Evolutionary conservation across 1,140 invertebrate genomes (phyloP), one percentile per base, ranked within the genome.

Genomic region (Belonocnema kinseyi): DNA sequence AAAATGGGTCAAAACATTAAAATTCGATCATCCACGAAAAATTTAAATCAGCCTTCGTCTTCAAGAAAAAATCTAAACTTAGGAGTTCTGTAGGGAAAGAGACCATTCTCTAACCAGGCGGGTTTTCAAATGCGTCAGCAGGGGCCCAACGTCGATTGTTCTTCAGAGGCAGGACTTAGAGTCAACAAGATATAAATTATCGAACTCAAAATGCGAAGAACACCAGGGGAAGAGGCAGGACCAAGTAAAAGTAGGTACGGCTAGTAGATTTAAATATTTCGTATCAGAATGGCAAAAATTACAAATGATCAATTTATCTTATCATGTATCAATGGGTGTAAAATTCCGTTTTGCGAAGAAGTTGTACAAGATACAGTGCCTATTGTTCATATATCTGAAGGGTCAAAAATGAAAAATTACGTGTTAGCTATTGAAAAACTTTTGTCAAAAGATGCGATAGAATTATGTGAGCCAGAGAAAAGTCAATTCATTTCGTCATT

Each of bases 401-500:
- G 26, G 0, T 16, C 21, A 53, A 3, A 21, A 56, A 40, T 51
- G 19, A n/a, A 14, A 73, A n/a, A 52, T 14, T 33, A 71, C 73
- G 11, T 33, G 74, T 17, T n/a, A 73, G 11, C 72, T 72, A 16
- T 75, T 79, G 52, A 40, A 58, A 0, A 46, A 46, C 40, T 46
- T 6, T 46, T 46, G 5, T 7, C 40, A 10, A 46, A 46, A 46
- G 40, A 46, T 46, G 40, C 40, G 40, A 46, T 46, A 2, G 40
- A 46, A 10, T 46, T 46, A 46, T 46, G 40, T 46, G 40, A 46
- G 40, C 7, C 40, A 10, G 0, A 40, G 13, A 16, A 16, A 70
- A 56, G 50, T 6, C 80, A 81, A 46, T 79, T 77, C 21, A 4
- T 79, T 33, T 81, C 80, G 0, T 46, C 80, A 4, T 81, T 78